phyloP scores from a whole-genome alignment of 2,797 vertebrate genomes.

The Hemitrygon akajei region DNA sequence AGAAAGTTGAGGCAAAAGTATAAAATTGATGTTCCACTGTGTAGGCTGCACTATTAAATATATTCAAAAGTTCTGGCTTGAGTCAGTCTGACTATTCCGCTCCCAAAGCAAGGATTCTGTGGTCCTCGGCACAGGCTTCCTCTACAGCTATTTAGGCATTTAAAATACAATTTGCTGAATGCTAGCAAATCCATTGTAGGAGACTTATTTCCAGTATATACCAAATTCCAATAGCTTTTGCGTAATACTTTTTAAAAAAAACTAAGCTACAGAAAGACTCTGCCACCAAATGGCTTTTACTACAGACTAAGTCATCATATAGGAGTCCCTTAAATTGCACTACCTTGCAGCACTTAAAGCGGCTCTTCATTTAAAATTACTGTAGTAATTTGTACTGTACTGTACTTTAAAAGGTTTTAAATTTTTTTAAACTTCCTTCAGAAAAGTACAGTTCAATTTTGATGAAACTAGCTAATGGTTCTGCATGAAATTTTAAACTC shows the following conservation, averaged over 20 bases:
- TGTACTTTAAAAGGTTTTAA: not conserved
- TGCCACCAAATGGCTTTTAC: not conserved
- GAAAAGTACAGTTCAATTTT: not conserved
- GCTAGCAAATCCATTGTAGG: not conserved
- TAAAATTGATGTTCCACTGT: too few relatives aligned
- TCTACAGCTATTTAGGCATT: not conserved
- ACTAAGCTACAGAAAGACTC: not conserved
- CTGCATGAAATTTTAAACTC: not conserved
- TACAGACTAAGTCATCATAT: not conserved
- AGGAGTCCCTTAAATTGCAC: not conserved
- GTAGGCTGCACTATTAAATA: too few relatives aligned
- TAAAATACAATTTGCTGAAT: not conserved
- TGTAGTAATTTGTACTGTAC: too few relatives aligned
- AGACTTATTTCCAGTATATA: not conserved
- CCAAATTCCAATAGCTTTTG: not conserved
- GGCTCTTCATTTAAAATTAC: not conserved
- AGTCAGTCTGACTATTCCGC: not conserved
- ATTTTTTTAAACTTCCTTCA: not conserved
- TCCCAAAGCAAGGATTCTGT: not conserved
- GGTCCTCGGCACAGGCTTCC: not conserved
- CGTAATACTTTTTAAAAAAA: too few relatives aligned
- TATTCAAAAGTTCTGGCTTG: not conserved
- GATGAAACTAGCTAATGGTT: not conserved
- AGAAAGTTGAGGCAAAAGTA: too few relatives aligned
- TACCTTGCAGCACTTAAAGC: not conserved